phyloP scores from a whole-genome alignment of 1,140 invertebrate species.

The Anastrepha obliqua region DNA sequence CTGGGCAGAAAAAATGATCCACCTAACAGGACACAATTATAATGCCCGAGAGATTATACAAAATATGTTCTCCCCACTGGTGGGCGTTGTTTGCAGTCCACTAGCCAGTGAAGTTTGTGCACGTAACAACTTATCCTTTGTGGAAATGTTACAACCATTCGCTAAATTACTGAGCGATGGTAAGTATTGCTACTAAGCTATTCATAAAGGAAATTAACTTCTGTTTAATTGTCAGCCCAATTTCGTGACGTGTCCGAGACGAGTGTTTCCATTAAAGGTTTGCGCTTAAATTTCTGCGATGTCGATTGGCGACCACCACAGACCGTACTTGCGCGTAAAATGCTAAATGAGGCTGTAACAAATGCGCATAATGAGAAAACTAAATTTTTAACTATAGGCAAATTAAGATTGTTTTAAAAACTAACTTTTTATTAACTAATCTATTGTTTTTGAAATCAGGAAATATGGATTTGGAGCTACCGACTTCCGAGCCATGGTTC shows the following conservation, averaged over 20 bases:
- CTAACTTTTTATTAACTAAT: not conserved
- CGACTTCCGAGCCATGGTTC: constrained; percentile 92
- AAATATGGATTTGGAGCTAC: constrained; percentile 78
- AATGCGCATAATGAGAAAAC: constrained; percentile 82
- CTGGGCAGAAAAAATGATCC: constrained; percentile 65
- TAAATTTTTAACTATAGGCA: constrained; percentile 75
- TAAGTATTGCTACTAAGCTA: constrained; percentile 69
- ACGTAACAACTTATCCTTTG: constrained; percentile 93
- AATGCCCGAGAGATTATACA: constrained; percentile 91
- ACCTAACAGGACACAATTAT: constrained; percentile 72
- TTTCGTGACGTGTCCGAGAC: constrained; percentile 89
- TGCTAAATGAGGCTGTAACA: constrained; percentile 90
- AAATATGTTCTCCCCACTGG: constrained; percentile 90
- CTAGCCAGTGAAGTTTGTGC: constrained; percentile 88
- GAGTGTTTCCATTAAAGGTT: constrained; percentile 82
- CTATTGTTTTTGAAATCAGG: constrained; percentile 64
- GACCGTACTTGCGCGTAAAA: constrained; percentile 87
- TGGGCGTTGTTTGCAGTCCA: constrained; percentile 88
- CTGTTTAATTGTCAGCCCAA: constrained; percentile 77
- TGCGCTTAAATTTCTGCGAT: constrained; percentile 88
- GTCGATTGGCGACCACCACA: constrained; percentile 88
- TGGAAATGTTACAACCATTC: constrained; percentile 93
- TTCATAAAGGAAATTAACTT: constrained; percentile 47
- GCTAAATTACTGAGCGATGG: constrained; percentile 86
- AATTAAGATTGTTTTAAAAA: constrained; percentile 55